Evolutionary conservation across 2,888 invertebrate species (phyloP).

Genomic region (Leucophora obtusa): DNA sequence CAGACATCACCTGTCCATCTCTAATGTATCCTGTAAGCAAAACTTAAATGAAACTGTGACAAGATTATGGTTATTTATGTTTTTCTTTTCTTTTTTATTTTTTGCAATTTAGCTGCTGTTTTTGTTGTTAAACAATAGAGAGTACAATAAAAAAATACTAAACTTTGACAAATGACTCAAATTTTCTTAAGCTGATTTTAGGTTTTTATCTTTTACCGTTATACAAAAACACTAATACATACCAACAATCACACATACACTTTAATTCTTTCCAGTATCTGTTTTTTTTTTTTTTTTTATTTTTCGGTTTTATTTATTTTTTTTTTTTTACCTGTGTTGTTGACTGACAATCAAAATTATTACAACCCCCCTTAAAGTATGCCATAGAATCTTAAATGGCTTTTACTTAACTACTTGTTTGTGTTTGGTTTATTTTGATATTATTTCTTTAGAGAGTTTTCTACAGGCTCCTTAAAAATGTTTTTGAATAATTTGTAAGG

Average conservation of each 20-base stretch:
- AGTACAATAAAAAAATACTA: neutral
- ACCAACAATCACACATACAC: too few relatives aligned
- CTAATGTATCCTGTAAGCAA: neutral
- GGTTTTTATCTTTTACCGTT: too few relatives aligned
- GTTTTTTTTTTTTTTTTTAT: neutral
- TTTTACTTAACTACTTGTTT: neutral
- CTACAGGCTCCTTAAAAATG: too few relatives aligned
- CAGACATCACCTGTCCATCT: neutral
- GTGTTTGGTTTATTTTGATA: constrained; percentile 5
- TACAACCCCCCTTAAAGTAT: constrained; percentile 23
- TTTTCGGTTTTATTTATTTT: neutral
- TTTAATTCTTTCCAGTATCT: too few relatives aligned
- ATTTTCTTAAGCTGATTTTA: constrained; percentile 5
- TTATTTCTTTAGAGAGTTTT: neutral
- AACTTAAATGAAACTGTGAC: constrained; percentile 7
- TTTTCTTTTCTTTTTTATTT: neutral
- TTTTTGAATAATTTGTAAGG: too few relatives aligned
- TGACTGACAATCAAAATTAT: constrained; percentile 41
- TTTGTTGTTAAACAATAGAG: neutral
- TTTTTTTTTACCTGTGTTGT: constrained; percentile 12
- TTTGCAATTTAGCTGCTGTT: too few relatives aligned
- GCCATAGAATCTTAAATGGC: constrained; percentile 20
- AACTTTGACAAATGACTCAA: constrained; percentile 29
- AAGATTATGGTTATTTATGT: constrained; percentile 12
- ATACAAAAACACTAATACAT: too few relatives aligned